Base-by-base conservation (phyloP, 1,140 invertebrate species). In the Drosophila jambulina region DNA sequence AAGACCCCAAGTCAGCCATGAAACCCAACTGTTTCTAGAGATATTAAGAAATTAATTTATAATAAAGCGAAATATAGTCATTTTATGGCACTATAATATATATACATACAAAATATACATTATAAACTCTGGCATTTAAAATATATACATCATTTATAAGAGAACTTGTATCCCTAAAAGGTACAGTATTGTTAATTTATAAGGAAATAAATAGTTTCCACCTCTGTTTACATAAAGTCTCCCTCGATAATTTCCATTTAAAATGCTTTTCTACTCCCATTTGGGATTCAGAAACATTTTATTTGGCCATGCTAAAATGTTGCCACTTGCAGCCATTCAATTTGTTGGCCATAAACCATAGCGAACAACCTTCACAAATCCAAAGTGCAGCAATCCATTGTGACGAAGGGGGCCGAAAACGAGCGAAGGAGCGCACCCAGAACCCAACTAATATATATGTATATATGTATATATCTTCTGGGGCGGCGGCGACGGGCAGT, bases 381-480 rank as follows among this genome's bases (percentile, higher is more conserved):
- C 68, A 60, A 74, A 74, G 70, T 74, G 70, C 68, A 60, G 68
- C 70, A 74, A 72, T 74, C 68, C 29, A 74, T 74, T 74, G 67
- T 74, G 54, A 36, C 54, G 15, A n/a, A 13, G 48, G 21, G 21
- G 48, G 48, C 7, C 29, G 8, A 53, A 53, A 53, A 36, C 19
- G 29, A 59, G 9, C 17, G 1, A 42, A 19, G 19, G 19, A 45
- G 69, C 36, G 21, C 65, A 40, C 49, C 38, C 68, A 68, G 43
- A 70, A 32, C 48, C 38, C 67, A 46, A 48, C 53, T 10, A 51
- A 74, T 51, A 58, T 25, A 15, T 43, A 43, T 71, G 48, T 23
- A 21, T 45, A 45, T 36, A 70, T 70, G 49, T 25, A 49, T 48
- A n/a, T 34, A 71, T 60, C 36, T 72, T 60, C 25, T 40, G 53